Evolutionary conservation across 2,113 vertebrate species (phyloP).

Genomic region (Numenius arquata): DNA sequence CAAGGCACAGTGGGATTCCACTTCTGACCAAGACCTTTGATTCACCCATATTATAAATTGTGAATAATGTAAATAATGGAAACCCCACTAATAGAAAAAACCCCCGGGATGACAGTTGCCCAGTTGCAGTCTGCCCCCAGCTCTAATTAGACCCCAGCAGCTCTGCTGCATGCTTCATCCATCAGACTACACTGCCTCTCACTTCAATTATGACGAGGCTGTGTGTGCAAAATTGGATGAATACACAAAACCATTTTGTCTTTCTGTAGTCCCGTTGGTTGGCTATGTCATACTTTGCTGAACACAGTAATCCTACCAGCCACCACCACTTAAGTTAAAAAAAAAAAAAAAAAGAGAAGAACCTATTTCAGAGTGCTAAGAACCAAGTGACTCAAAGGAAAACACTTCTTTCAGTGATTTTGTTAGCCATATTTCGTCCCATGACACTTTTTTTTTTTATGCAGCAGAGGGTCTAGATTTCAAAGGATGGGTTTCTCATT

Average conservation of each 20-base stretch:
- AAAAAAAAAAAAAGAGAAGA: background rate
- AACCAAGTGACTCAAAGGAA: conserved; percentile 22
- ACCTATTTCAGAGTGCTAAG: conserved; percentile 16
- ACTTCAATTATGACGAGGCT: background rate
- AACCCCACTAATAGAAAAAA: background rate
- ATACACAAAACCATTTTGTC: conserved; percentile 34
- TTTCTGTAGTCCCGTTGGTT: conserved; percentile 15
- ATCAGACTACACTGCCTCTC: background rate
- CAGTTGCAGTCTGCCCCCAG: background rate
- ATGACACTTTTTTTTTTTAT: conserved; percentile 2
- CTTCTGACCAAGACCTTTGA: background rate
- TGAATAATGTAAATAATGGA: conserved; percentile 3
- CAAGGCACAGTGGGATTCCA: background rate
- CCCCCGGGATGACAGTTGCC: background rate
- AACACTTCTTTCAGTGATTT: background rate
- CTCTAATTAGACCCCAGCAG: background rate
- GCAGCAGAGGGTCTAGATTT: conserved; percentile 36
- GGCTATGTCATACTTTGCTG: conserved; percentile 10
- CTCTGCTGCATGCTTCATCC: background rate
- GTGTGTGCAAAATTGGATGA: background rate
- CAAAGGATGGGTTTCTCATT: conserved; percentile 62
- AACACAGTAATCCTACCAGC: conserved; percentile 24
- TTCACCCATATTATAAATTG: background rate
- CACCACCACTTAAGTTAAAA: background rate
- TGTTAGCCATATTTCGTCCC: conserved; percentile 32